A percentile compares a stretch with the other conserved stretches of the same genome.
These are phyloP conservation scores for Psophia crepitans DNA, from an alignment of 2,113 vertebrate genomes.

Conservation along the genomic window DNA sequence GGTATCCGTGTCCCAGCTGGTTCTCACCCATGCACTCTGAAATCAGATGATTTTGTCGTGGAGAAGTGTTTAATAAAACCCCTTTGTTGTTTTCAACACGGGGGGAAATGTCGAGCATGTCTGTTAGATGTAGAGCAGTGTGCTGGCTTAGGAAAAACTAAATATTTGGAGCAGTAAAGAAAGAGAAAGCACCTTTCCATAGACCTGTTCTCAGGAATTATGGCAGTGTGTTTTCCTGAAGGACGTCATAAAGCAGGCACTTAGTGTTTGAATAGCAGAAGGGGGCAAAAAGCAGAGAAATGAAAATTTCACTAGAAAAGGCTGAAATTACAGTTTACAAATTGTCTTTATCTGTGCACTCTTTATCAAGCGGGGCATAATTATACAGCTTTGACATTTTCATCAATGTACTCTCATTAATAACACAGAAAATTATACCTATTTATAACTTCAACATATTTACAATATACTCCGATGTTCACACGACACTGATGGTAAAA, in stretches of 20 bases:
- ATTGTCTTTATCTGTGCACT: background rate
- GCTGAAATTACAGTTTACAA: constrained; percentile 17
- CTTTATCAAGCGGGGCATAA: constrained; percentile 25
- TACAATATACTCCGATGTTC: constrained; percentile 27
- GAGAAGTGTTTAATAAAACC: background rate
- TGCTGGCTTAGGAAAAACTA: background rate
- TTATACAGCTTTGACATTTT: constrained; percentile 64
- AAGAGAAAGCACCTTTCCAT: background rate
- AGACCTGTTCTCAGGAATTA: background rate
- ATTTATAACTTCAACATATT: constrained; percentile 58
- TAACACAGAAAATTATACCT: constrained; percentile 51
- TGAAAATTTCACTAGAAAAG: background rate
- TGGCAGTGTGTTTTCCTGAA: background rate
- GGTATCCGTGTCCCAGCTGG: background rate
- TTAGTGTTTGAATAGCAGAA: background rate
- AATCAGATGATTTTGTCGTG: background rate
- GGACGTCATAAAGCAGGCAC: background rate
- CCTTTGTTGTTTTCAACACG: background rate
- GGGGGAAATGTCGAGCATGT: background rate
- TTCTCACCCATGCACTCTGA: background rate
- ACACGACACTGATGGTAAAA: background rate
- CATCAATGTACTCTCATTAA: constrained; percentile 55
- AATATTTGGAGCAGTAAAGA: background rate
- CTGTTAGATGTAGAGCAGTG: background rate
- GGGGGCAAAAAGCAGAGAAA: background rate